A percentile compares a stretch with the other conserved stretches of the same genome.
phyloP scores from a whole-genome alignment of 2,797 vertebrate genomes.

The Lepilemur ruficaudatus region DNA sequence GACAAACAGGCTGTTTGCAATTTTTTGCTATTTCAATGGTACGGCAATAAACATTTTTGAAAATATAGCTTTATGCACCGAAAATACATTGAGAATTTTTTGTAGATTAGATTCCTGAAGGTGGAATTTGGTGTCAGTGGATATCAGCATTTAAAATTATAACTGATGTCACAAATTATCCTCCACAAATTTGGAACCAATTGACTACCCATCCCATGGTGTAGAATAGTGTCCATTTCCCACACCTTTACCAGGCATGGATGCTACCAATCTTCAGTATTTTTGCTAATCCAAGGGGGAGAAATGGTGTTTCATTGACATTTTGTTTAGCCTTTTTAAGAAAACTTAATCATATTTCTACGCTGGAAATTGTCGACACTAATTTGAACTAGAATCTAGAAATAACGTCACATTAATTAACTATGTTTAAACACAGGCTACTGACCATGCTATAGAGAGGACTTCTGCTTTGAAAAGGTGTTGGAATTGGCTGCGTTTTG shows the following conservation, averaged over 20 bases:
- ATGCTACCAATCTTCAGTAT: not conserved
- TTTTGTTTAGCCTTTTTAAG: not conserved
- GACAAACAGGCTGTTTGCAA: not conserved
- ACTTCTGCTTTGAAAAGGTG: not conserved
- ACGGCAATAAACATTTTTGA: not conserved
- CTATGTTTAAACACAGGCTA: not conserved
- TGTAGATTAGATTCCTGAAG: not conserved
- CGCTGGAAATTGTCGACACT: not conserved
- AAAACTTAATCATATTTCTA: not conserved
- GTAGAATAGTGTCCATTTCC: not conserved
- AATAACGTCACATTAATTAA: not conserved
- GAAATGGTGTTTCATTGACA: not conserved
- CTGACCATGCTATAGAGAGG: not conserved
- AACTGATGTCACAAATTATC: not conserved
- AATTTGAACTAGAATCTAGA: not conserved
- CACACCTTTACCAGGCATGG: not conserved
- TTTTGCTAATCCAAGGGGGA: not conserved
- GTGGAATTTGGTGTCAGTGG: not conserved
- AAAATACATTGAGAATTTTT: not conserved
- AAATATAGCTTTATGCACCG: not conserved
- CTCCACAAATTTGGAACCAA: not conserved
- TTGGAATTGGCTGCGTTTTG: not conserved
- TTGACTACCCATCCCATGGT: not conserved
- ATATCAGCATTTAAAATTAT: not conserved
- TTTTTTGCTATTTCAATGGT: not conserved